Conservation (phyloP, 2,113 vertebrate species). For the Atrichornis clamosus region DNA sequence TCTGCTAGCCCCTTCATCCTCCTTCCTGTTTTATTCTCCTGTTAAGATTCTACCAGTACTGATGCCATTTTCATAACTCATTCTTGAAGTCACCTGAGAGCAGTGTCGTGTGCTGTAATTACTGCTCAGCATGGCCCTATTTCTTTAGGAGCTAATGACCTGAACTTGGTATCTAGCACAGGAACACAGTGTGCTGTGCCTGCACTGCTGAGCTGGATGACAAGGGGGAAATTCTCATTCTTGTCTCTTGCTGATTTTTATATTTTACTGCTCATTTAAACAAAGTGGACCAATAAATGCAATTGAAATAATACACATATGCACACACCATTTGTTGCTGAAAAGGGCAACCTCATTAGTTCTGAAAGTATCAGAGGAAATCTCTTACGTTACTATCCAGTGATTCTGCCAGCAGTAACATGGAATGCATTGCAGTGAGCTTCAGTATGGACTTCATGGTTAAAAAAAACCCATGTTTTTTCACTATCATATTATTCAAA, state of each 20-base stretch:
- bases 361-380: not conserved
- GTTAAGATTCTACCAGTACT: not conserved
- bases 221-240: not conserved
- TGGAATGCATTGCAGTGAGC: not conserved
- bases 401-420: not conserved
- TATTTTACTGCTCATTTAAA: not conserved
- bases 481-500: not conserved
- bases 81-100: slow-evolving; percentile 11
- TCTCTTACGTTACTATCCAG: not conserved
- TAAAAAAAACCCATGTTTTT: not conserved
- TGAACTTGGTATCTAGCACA: not conserved
- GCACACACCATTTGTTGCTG: not conserved
- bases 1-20: not conserved
- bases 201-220: not conserved
- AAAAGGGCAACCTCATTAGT: not conserved
- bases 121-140: not conserved
- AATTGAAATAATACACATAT: not conserved
- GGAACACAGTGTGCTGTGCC: not conserved
- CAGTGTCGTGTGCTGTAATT: slow-evolving; percentile 9
- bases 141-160: slow-evolving; percentile 7
- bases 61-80: not conserved
- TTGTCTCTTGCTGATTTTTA: not conserved
- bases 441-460: not conserved
- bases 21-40: not conserved
- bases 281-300: not conserved